Base-by-base conservation (phyloP, 2,113 vertebrate species). In the Zapus hudsonius region DNA sequence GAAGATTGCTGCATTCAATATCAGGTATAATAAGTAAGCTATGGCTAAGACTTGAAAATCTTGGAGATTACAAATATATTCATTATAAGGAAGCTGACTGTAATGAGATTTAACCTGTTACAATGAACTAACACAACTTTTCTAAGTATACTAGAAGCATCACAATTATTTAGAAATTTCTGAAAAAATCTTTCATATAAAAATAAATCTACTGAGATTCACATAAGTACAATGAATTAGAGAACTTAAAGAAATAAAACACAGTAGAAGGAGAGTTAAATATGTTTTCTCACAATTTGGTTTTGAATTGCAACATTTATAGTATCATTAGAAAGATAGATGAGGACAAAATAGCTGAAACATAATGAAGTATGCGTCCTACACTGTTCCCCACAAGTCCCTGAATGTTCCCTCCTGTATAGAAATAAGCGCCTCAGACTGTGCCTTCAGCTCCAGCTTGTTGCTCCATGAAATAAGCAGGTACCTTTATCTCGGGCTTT, bases 51-150 rank as follows among this genome's bases (percentile, higher is more conserved):
- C 22, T 86, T 76, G 59, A 92, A 91, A 91, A 76, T 84, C 89
- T 69, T 76, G 80, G 29, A 52, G 63, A 89, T 87, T 84, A 91
- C 15, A 86, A 76, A 84, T 33, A 59, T 64, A 38, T 42, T 83
- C 20, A 84, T 96, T 76, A 76, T 75, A 55, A 81, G 19, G 47
- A 40, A 87, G 84, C 79, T 92, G 38, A 63, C 76, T n/a, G 12
- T 74, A 88, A 63, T 80, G 44, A 16, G 20, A 76, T 90, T 91
- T 96, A 93, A 85, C 64, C 59, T 90, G 40, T 67, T 89, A 69
- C 1, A 92, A 57, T 25, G 44, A 93, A 67, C 75, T 84, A 89
- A 52, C 69, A 6, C 3, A 31, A 11, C 29, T 86, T 81, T 92
- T 74, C 63, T 89, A 92, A 84, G 17, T 83, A 40, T 27, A 94